A percentile compares a stretch with the other conserved stretches of the same genome.
Conservation (phyloP, 92 coral and sea anemone genomes). For the Zoanthus gigantus region DNA sequence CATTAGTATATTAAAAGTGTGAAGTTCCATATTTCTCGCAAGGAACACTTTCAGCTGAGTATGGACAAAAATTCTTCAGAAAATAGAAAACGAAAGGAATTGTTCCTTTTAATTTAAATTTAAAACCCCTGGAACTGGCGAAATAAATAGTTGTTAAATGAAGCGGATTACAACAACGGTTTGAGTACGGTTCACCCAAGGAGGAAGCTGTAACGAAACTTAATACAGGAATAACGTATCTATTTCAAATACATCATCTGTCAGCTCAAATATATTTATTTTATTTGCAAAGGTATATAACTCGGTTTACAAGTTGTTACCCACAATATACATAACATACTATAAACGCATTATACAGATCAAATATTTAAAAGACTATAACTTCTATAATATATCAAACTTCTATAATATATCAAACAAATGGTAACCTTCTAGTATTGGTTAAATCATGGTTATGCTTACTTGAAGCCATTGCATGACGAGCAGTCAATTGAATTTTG, state of each 20-base stretch:
- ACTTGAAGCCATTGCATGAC: neutral
- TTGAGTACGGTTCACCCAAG: neutral
- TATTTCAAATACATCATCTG: slow-evolving; percentile 19
- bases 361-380: too few species aligned
- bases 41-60: neutral
- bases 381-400: too few species aligned
- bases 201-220: slow-evolving; percentile 30
- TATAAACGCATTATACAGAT: too few species aligned
- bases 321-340: too few species aligned
- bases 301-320: too few species aligned
- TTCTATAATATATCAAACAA: neutral
- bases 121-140: neutral
- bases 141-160: slow-evolving; percentile 19
- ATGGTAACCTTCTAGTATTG: neutral
- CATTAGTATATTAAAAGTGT: neutral
- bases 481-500: neutral
- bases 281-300: too few species aligned
- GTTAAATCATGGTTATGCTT: neutral
- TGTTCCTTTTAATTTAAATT: neutral
- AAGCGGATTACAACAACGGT: slow-evolving; percentile 5
- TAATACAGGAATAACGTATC: slow-evolving; percentile 13
- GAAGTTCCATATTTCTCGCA: neutral
- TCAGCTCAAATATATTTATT: neutral
- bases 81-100: neutral
- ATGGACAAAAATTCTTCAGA: neutral